These are phyloP conservation scores for Paraescarpia echinospica DNA, from an alignment of 1,140 invertebrate genomes.

Conservation along the genomic window DNA sequence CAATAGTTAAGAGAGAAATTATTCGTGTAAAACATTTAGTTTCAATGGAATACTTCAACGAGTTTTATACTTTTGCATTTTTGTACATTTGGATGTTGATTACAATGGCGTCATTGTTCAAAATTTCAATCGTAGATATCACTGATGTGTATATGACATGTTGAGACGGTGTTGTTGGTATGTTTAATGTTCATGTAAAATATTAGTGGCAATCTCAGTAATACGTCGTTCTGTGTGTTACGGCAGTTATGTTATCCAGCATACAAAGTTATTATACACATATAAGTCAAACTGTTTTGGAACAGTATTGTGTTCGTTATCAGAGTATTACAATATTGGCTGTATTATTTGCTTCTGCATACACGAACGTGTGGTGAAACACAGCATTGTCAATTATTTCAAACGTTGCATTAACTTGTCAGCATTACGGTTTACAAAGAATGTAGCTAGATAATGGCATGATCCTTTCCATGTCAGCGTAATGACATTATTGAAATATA, in stretches of 20 bases:
- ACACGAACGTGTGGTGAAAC: no score
- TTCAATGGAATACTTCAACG: not conserved
- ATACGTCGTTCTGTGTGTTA: not conserved
- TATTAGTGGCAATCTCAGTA: not conserved
- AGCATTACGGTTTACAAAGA: no score
- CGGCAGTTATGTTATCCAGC: not conserved
- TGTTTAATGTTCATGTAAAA: not conserved
- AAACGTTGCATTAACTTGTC: no score
- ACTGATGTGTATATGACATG: not conserved
- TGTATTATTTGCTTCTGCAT: no score
- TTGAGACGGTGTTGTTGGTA: not conserved
- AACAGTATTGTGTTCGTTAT: no score
- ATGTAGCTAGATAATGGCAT: no score
- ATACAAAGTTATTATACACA: not conserved
- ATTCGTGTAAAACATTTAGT: not conserved
- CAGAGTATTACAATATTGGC: no score
- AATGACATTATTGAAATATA: no score
- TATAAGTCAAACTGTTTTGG: not conserved
- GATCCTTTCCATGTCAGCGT: no score
- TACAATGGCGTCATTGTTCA: not conserved
- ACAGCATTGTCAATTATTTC: no score
- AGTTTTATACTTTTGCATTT: not conserved
- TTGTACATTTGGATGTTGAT: not conserved
- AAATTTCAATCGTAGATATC: not conserved
- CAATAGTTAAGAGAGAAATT: not conserved